These are phyloP conservation scores for Chrysochloris asiatica DNA, from an alignment of 2,113 vertebrate species.

Conservation along the genomic window DNA sequence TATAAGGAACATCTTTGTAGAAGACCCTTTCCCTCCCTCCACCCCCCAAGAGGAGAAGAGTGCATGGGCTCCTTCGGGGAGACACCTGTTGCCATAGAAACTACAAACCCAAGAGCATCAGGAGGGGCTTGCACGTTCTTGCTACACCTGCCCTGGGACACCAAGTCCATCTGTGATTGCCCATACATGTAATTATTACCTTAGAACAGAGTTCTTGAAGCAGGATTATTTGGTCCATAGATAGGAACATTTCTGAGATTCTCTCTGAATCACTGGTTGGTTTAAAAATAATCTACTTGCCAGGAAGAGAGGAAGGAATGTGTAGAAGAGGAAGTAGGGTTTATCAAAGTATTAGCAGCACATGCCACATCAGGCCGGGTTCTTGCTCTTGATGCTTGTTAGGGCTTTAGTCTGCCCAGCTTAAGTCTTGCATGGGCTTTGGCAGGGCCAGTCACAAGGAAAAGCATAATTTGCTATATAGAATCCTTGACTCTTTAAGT, in stretches of 20 bases:
- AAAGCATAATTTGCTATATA: neutral
- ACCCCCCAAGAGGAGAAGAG: too few relatives aligned
- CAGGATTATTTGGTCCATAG: neutral
- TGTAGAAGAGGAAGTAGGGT: neutral
- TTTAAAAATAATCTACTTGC: neutral
- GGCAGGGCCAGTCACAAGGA: neutral
- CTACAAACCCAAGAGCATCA: rapidly evolving
- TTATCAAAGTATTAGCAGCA: neutral
- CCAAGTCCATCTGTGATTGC: rapidly evolving
- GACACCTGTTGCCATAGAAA: slow-evolving; percentile 59
- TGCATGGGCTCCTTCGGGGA: neutral
- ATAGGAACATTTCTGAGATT: neutral
- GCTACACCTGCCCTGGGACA: rapidly evolving
- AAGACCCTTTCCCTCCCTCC: too few relatives aligned
- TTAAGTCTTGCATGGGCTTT: neutral
- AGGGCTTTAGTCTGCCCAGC: neutral
- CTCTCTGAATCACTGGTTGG: neutral
- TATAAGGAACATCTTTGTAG: too few relatives aligned
- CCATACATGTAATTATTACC: rapidly evolving
- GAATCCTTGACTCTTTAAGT: neutral
- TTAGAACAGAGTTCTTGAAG: neutral
- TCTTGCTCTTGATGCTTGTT: neutral
- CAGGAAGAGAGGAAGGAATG: neutral
- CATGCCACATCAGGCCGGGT: neutral
- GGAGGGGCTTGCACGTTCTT: rapidly evolving